Conservation (phyloP, 2,888 invertebrate species). For the Andrena haemorrhoa region DNA sequence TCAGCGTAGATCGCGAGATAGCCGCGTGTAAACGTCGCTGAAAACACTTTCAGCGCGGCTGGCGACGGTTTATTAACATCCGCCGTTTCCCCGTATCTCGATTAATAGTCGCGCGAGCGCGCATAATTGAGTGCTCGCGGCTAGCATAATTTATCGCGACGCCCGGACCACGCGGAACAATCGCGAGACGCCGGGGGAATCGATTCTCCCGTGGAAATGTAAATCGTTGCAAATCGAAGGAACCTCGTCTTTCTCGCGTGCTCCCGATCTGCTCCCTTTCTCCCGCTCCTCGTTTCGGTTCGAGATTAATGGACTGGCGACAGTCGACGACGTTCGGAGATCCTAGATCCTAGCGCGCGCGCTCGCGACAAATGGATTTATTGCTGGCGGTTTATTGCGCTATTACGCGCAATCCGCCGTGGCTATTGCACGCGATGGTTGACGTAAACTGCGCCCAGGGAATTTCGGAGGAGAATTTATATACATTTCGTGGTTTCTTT, state of each 20-base stretch:
- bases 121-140: slow-evolving; percentile 66
- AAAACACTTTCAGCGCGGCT: slow-evolving; percentile 56
- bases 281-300: neutral
- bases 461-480: slow-evolving; percentile 2
- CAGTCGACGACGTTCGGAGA: slow-evolving; percentile 22
- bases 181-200: slow-evolving; percentile 15
- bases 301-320: slow-evolving; percentile 37
- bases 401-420: slow-evolving; percentile 43
- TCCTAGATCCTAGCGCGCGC: neutral
- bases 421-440: slow-evolving; percentile 11
- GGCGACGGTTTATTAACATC: slow-evolving; percentile 64
- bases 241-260: neutral
- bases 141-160: slow-evolving; percentile 65
- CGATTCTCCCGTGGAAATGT: slow-evolving; percentile 10
- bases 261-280: neutral
- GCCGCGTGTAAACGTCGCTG: slow-evolving; percentile 62
- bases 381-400: slow-evolving; percentile 40
- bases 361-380: slow-evolving; percentile 43
- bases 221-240: slow-evolving; percentile 17
- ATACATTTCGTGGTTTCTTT: too few species aligned
- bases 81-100: slow-evolving; percentile 66
- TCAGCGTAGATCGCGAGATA: slow-evolving; percentile 71
- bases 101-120: slow-evolving; percentile 61
- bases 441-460: slow-evolving; percentile 10
- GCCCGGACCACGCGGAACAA: slow-evolving; percentile 53